Evolutionary conservation across 1,140 invertebrate species (phyloP).

Genomic region (Drosophila chauvacae): DNA sequence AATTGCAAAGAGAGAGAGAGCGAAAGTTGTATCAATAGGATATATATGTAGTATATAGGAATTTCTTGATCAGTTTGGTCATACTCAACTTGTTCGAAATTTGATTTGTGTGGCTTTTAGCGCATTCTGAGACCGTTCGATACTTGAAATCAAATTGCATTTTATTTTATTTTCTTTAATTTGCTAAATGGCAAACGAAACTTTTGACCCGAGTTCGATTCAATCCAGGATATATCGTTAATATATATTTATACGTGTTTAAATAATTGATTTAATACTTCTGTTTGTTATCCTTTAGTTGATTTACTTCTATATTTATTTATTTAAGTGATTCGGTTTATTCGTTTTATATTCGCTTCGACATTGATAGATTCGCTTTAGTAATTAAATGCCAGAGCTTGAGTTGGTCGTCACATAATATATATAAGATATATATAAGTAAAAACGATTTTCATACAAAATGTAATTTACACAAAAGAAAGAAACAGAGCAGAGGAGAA

Average conservation of each 20-base stretch:
- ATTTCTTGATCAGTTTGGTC: conserved; percentile 63
- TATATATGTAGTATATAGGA: conserved; percentile 63
- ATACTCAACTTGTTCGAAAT: conserved; percentile 80
- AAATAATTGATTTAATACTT: conserved; percentile 64
- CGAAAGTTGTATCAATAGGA: conserved; percentile 64
- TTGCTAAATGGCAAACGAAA: conserved; percentile 52
- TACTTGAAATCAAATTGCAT: conserved; percentile 50
- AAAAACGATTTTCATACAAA: conserved; percentile 74
- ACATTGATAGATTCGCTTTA: conserved; percentile 67
- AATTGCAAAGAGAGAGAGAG: conserved; percentile 72
- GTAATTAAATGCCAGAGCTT: conserved; percentile 82
- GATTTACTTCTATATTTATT: conserved; percentile 55
- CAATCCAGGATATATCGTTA: conserved; percentile 38
- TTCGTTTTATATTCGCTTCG: conserved; percentile 62
- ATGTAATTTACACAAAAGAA: conserved; percentile 79
- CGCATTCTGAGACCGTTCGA: conserved; percentile 38
- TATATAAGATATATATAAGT: conserved; percentile 37
- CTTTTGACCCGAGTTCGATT: conserved; percentile 28
- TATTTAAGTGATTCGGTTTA: conserved; percentile 51
- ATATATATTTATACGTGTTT: conserved; percentile 39
- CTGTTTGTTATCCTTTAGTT: conserved; percentile 68
- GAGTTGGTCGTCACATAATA: conserved; percentile 57
- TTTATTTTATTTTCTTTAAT: conserved; percentile 29
- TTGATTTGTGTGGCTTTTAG: conserved; percentile 67
- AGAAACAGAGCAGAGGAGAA: conserved; percentile 83